Evolutionary conservation across 1,140 invertebrate species (phyloP).

Genomic region (Cephus cinctus): DNA sequence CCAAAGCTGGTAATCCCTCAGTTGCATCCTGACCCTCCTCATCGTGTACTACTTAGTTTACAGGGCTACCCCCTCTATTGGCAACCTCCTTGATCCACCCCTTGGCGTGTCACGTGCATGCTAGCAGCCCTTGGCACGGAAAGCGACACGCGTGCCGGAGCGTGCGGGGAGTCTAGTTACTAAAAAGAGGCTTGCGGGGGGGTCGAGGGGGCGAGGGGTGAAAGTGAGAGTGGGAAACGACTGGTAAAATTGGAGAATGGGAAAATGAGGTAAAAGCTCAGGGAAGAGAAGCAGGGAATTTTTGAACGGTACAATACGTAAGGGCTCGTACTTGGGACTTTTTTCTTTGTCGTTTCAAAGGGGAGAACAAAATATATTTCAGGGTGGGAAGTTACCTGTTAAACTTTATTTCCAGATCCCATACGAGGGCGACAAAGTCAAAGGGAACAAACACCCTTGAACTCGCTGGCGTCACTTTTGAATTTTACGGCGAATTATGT

Average conservation of each 20-base stretch:
- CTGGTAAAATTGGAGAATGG: conserved; percentile 5
- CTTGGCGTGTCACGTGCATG: conserved; percentile 37
- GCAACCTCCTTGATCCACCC: conserved; percentile 31
- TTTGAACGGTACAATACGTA: too few species aligned
- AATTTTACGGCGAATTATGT: conserved; percentile 16
- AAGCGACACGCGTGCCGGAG: conserved; percentile 21
- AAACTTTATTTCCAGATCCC: conserved; percentile 35
- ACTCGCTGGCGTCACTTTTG: too few species aligned
- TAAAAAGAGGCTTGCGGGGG: conserved; percentile 24
- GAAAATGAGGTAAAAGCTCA: not conserved
- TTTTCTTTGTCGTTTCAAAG: too few species aligned
- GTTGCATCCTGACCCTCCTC: conserved; percentile 31
- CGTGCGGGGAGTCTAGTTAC: conserved; percentile 34
- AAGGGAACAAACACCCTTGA: too few species aligned
- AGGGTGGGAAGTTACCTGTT: conserved; percentile 17
- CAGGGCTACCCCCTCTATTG: conserved; percentile 33
- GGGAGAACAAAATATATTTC: too few species aligned
- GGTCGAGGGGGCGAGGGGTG: not conserved
- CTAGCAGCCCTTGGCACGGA: conserved; percentile 20
- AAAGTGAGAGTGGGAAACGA: conserved; percentile 4
- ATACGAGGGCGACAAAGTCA: too few species aligned
- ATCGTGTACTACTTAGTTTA: conserved; percentile 42
- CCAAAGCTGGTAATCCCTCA: conserved; percentile 42
- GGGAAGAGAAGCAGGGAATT: conserved; percentile 2
- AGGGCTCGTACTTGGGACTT: too few species aligned